Conservation (phyloP, 2,888 invertebrate genomes). For the Cerastis leucographa region DNA sequence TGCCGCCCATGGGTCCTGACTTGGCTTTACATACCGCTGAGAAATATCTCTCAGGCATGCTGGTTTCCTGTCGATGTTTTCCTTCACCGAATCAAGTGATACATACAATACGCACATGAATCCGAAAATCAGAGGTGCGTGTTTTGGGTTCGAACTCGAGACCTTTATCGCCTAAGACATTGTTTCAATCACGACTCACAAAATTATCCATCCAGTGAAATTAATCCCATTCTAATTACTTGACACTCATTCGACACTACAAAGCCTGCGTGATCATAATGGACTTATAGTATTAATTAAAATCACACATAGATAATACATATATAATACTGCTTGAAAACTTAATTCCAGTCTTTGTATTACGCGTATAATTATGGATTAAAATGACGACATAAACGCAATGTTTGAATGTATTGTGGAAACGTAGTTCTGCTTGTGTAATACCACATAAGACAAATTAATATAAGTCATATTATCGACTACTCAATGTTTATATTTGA, state of each 20-base stretch:
- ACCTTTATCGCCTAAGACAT: no score
- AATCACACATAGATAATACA: conserved; percentile 10
- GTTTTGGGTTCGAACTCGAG: no score
- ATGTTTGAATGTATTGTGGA: neutral
- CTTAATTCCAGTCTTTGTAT: neutral
- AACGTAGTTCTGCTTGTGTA: conserved; percentile 3
- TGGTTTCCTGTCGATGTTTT: no score
- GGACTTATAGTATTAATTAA: conserved; percentile 17
- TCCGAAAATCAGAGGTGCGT: no score
- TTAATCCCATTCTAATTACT: conserved; percentile 5
- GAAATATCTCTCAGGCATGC: no score
- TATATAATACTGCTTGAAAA: conserved; percentile 12
- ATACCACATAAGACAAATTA: neutral
- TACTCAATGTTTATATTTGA: conserved; percentile 3
- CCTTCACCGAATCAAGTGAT: no score
- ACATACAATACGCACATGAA: no score
- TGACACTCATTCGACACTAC: conserved; percentile 3
- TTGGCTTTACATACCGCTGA: no score
- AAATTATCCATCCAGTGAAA: neutral
- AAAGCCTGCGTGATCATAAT: conserved; percentile 12
- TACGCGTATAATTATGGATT: neutral
- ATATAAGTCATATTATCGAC: neutral
- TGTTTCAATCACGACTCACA: no score
- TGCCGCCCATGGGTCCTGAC: no score
- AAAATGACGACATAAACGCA: neutral